Percentiles rank a stretch among this genome's conserved stretches.
Conservation (phyloP, 2,797 vertebrate genomes). For the Nasua narica region DNA sequence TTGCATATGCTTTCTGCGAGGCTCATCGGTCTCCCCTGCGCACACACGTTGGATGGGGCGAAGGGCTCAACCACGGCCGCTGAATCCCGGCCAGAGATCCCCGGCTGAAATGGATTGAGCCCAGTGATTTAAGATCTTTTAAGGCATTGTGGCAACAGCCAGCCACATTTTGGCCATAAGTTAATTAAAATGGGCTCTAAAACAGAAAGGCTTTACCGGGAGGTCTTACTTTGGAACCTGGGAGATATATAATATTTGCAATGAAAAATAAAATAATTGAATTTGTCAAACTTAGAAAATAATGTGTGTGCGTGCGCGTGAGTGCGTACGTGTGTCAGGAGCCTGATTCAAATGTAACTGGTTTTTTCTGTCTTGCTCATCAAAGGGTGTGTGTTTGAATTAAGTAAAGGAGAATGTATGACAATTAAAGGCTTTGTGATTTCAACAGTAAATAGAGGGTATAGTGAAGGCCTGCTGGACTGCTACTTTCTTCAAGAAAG, state of each 20-base stretch:
- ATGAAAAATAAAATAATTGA: not conserved
- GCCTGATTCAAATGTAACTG: not conserved
- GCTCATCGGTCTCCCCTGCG: not conserved
- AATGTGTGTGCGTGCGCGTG: too few relatives aligned
- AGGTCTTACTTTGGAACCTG: not conserved
- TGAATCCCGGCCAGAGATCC: not conserved
- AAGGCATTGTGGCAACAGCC: not conserved
- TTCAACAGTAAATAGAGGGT: constrained; percentile 12
- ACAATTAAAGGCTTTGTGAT: not conserved
- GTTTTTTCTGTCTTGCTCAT: not conserved
- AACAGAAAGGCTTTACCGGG: not conserved
- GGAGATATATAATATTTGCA: not conserved
- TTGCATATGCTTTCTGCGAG: rapidly evolving
- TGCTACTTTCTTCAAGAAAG: not conserved
- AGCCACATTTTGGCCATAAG: not conserved
- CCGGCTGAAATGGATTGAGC: not conserved
- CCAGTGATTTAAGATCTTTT: not conserved
- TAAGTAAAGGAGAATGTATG: not conserved
- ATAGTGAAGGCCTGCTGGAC: not conserved
- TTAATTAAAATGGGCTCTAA: not conserved
- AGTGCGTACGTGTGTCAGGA: too few relatives aligned
- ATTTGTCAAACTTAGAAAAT: not conserved
- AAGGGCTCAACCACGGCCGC: not conserved
- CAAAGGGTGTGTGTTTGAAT: not conserved
- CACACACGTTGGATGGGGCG: not conserved